These are phyloP conservation scores for Gavialis gangeticus DNA, from an alignment of 2,113 vertebrate genomes.

Conservation along the genomic window DNA sequence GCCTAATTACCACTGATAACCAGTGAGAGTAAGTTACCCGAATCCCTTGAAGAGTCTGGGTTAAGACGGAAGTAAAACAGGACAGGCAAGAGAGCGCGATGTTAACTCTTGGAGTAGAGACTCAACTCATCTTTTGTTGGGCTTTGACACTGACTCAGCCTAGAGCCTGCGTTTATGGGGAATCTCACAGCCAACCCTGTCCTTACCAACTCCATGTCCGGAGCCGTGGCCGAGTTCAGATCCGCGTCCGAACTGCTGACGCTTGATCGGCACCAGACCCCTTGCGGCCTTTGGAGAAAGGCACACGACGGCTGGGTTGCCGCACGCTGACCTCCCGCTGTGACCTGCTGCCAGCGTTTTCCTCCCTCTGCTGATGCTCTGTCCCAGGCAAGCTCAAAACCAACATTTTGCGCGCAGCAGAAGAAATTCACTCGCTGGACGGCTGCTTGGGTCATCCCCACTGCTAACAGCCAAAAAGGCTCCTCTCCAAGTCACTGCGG, in stretches of 20 bases:
- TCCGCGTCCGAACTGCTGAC: background rate
- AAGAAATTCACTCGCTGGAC: constrained; percentile 7
- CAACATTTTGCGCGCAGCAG: constrained; percentile 21
- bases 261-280: background rate
- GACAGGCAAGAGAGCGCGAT: background rate
- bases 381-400: background rate
- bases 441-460: background rate
- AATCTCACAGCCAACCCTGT: background rate
- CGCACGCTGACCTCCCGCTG: fast-evolving
- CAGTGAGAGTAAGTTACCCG: no score
- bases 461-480: constrained; percentile 14
- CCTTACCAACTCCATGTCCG: background rate
- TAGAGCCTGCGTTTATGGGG: background rate
- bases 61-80: background rate
- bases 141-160: no score
- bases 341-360: background rate
- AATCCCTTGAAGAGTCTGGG: background rate
- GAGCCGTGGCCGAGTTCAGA: background rate
- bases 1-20: no score
- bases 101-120: background rate
- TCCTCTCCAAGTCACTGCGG: background rate
- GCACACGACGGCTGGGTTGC: background rate
- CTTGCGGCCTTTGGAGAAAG: background rate
- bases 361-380: constrained; percentile 3
- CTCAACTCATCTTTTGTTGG: background rate